Conservation (phyloP, 2,888 invertebrate genomes). For the Phyllotreta striolata region DNA sequence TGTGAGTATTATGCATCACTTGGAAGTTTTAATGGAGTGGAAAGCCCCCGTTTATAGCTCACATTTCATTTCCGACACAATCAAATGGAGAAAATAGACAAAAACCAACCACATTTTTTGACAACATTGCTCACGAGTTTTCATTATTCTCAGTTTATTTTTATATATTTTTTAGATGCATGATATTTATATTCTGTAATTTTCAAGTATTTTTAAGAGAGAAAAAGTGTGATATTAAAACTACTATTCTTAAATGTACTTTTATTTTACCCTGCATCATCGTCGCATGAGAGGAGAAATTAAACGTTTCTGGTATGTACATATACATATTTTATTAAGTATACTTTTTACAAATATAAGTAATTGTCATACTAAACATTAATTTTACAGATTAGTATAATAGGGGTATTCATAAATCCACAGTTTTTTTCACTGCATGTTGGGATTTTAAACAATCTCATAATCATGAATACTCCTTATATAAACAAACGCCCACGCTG, state of each 20-base stretch:
- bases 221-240: conserved; percentile 31
- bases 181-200: conserved; percentile 30
- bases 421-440: too few relatives aligned
- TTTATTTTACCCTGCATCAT: neutral
- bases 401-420: neutral
- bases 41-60: too few relatives aligned
- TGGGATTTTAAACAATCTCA: too few relatives aligned
- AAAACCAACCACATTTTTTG: conserved; percentile 14
- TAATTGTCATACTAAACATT: conserved; percentile 14
- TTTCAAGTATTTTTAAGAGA: conserved; percentile 29
- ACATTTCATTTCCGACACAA: neutral
- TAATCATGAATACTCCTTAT: neutral
- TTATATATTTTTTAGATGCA: conserved; percentile 28
- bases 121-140: conserved; percentile 28
- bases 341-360: conserved; percentile 17
- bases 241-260: conserved; percentile 23
- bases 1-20: too few relatives aligned
- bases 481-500: conserved; percentile 5
- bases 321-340: conserved; percentile 6
- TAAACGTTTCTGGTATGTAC: neutral
- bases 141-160: conserved; percentile 29
- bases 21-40: too few relatives aligned
- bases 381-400: conserved; percentile 13
- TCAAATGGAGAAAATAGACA: conserved; percentile 20
- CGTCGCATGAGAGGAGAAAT: neutral